These are phyloP conservation scores for Andrena chrysosceles DNA, from an alignment of 2,888 invertebrate genomes.

Conservation along the genomic window DNA sequence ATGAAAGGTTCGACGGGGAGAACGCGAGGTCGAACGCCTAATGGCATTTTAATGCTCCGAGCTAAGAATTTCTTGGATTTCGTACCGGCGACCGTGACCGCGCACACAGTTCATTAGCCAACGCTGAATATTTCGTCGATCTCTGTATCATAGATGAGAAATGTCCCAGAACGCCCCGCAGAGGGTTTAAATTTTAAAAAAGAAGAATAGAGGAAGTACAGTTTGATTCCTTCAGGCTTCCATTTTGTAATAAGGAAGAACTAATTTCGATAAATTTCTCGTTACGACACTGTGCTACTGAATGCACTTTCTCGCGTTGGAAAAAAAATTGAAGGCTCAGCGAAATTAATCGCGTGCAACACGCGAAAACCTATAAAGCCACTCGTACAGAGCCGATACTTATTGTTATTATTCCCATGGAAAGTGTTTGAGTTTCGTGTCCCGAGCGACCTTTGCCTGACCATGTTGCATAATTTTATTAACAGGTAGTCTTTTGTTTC, in stretches of 20 bases:
- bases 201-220: no score
- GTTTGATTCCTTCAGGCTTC: no score
- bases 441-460: background rate
- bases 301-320: no score
- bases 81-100: no score
- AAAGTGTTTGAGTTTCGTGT: conserved; percentile 3
- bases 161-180: no score
- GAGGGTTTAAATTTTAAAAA: no score
- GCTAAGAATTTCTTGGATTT: background rate
- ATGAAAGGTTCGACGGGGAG: background rate
- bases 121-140: no score
- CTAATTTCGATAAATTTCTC: no score
- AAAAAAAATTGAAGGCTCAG: background rate
- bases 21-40: background rate
- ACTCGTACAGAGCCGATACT: background rate
- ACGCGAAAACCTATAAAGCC: background rate
- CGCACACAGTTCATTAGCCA: no score
- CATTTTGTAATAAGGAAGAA: no score
- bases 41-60: background rate
- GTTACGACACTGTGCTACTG: no score
- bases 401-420: background rate
- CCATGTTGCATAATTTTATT: background rate
- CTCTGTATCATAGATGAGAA: no score
- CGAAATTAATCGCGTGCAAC: conserved; percentile 2
- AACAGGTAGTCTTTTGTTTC: background rate